Percentiles rank a stretch among this genome's conserved stretches.
These are phyloP conservation scores for Tychaedon coryphoeus DNA, from an alignment of 2,113 vertebrate genomes.

Conservation along the genomic window DNA sequence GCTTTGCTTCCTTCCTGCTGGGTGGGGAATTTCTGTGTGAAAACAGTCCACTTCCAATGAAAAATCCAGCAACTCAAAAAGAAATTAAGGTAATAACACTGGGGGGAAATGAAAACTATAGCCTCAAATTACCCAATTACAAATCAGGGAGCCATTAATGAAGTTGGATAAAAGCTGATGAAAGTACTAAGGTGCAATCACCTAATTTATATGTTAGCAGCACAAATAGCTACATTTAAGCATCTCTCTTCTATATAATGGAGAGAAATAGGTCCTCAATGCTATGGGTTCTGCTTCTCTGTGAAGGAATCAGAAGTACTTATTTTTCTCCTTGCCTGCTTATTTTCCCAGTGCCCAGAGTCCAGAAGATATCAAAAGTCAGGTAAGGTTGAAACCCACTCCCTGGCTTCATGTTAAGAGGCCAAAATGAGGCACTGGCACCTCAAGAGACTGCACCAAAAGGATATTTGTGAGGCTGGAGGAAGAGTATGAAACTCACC, in stretches of 20 bases:
- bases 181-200: neutral
- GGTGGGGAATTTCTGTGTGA: neutral
- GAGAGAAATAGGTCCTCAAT: neutral
- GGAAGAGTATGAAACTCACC: neutral
- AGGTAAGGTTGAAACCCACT: neutral
- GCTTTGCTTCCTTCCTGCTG: neutral
- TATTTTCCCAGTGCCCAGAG: neutral
- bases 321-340: neutral
- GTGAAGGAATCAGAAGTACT: neutral
- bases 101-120: neutral
- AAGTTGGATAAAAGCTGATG: neutral
- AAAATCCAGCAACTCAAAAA: neutral
- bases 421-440: neutral
- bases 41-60: neutral
- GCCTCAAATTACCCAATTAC: neutral
- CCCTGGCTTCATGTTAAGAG: neutral
- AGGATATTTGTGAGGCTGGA: neutral
- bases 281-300: neutral
- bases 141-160: neutral
- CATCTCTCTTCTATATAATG: neutral
- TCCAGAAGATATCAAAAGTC: neutral
- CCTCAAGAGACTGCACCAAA: accelerated
- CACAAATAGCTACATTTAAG: neutral
- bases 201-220: neutral
- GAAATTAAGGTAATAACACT: neutral